A percentile compares a stretch with the other conserved stretches of the same genome.
phyloP scores from a whole-genome alignment of 2,113 vertebrate genomes.

The Kobus ellipsiprymnus region DNA sequence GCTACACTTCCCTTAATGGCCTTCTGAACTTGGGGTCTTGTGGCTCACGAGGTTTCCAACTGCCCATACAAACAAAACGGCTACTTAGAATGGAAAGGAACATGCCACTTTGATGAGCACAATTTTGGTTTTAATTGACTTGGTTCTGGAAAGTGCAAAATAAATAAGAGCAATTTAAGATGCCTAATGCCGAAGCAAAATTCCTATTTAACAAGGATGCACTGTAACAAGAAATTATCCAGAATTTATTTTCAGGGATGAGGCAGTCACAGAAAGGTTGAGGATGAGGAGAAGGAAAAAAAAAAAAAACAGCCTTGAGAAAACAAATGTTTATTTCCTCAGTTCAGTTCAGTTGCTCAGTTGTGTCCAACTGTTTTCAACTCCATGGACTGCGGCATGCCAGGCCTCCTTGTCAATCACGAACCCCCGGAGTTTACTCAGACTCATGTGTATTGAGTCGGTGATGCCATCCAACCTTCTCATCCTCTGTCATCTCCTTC shows the following conservation, averaged over 20 bases:
- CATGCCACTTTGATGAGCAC: not conserved
- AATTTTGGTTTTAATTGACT: conserved; percentile 2
- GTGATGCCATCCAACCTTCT: not conserved
- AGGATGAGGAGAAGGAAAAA: not conserved
- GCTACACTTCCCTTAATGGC: not conserved
- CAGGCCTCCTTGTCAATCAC: not conserved
- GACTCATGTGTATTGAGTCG: not conserved
- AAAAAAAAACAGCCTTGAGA: not conserved
- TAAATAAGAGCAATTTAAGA: not conserved
- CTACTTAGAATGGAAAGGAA: not conserved
- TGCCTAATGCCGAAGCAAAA: not conserved
- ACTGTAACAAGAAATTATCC: not conserved
- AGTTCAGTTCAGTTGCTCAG: not conserved
- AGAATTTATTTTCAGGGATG: not conserved
- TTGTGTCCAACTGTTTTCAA: not conserved
- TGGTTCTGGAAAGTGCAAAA: not conserved
- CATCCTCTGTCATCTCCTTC: not conserved
- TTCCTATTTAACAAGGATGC: not conserved
- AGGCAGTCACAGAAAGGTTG: not conserved
- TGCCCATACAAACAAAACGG: not conserved
- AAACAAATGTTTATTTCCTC: not conserved
- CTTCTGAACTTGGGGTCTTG: not conserved
- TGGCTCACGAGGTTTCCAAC: not conserved
- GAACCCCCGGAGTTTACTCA: not conserved
- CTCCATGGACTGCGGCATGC: accelerated